Evolutionary conservation across 2,113 vertebrate species (phyloP), one percentile per base, ranked within the genome.

Genomic region (Ameiurus melas): DNA sequence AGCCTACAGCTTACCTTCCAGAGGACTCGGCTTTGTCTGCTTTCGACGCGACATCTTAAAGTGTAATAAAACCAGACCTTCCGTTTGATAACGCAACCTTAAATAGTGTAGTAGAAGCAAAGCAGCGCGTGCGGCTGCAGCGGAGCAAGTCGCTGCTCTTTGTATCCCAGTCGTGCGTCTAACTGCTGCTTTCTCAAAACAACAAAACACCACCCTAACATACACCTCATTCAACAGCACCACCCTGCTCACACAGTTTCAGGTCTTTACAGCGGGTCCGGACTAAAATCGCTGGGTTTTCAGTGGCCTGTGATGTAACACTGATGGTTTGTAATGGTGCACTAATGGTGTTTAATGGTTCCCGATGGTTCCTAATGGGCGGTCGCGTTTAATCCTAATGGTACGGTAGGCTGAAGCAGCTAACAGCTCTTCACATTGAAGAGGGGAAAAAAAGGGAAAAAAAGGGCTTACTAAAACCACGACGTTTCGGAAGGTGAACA

Each of bases 31-130:
- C 82, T 90, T 90, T 87, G 88, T 81, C 77, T 90, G 90, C 86
- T 90, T 90, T 70, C 90, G 90, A 83, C 90, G 90, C 89, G 90
- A 83, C 90, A 90, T 90, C 30, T 27, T 80, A n/a, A 55, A 57
- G 70, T 51, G 43, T 64, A 57, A 36, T 39, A 57, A 62, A 83
- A 83, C 4, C 57, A 60, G 80, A 36, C 39, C 33, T 82, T 60
- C 53, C 53, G 80, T 25, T 36, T 58, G 55, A 39, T 36, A 83
- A 60, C 79, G 55, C 55, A 60, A 83, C 80, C 80, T 83, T 83
- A 83, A 83, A 83, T 83, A 85, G 70, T 66, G 27, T 64, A 71
- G 30, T 58, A 73, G 84, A 19, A n/a, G 47, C 58, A 58, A 68
- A 73, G 36, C 75, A 75, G 20, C 1, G 89, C 71, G 68, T 33